These are phyloP conservation scores for Araneus ventricosus DNA, from an alignment of 1,140 invertebrate genomes.

Conservation along the genomic window DNA sequence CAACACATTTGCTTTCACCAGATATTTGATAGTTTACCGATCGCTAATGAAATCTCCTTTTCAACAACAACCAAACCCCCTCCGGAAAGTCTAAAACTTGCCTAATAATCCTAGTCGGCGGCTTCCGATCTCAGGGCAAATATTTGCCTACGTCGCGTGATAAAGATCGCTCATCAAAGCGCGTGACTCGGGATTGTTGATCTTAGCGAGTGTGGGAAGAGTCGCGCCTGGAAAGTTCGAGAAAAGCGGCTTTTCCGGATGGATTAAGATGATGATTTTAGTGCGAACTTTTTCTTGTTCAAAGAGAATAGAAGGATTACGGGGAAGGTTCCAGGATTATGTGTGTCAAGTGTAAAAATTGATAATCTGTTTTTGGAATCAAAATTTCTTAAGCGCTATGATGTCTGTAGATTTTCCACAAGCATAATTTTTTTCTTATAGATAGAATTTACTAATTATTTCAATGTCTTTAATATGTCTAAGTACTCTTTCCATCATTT, in stretches of 20 bases:
- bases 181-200: not conserved
- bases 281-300: not conserved
- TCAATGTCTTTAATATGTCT: no score
- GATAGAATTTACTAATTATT: no score
- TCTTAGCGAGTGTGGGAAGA: not conserved
- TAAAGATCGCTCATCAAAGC: not conserved
- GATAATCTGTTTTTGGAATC: no score
- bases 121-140: not conserved
- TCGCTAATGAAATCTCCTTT: not conserved
- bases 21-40: not conserved
- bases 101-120: not conserved
- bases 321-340: no score
- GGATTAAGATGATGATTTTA: not conserved
- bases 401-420: no score
- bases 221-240: not conserved
- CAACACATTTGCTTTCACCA: not conserved
- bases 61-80: not conserved
- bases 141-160: not conserved
- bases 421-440: no score
- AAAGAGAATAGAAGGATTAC: not conserved
- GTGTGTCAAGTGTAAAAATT: no score
- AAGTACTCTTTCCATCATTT: no score
- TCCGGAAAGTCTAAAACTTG: not conserved
- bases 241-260: not conserved
- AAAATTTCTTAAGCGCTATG: no score